Conservation (phyloP, 1,140 invertebrate genomes). For the Brachionus rubens region DNA sequence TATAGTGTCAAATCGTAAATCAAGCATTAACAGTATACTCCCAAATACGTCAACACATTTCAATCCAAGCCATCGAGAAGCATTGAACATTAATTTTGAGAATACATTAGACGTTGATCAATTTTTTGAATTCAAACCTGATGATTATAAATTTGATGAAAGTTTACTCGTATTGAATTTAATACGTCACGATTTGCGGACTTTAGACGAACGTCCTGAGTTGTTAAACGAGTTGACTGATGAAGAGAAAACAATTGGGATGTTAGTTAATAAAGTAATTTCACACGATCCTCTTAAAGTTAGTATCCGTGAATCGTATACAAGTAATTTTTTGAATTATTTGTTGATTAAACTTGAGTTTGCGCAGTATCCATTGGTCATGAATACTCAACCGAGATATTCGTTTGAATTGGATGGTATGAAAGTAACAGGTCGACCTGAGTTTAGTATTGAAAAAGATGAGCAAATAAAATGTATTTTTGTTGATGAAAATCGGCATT, state of each 20-base stretch:
- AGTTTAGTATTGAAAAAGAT: constrained; percentile 20
- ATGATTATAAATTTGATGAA: background rate
- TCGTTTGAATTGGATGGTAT: background rate
- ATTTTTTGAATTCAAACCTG: background rate
- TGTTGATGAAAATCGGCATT: constrained; percentile 13
- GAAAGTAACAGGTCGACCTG: background rate
- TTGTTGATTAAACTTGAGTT: constrained; percentile 4
- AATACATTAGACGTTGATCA: background rate
- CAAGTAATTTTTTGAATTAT: constrained; percentile 37
- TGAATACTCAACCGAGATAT: constrained; percentile 15
- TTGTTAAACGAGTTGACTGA: background rate
- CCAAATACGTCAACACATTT: background rate
- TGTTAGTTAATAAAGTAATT: constrained; percentile 6
- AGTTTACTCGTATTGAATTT: constrained; percentile 7
- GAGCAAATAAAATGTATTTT: background rate
- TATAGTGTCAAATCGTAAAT: background rate
- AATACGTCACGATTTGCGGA: background rate
- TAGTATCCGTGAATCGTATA: constrained; percentile 19
- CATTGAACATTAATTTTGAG: background rate
- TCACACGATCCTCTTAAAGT: constrained; percentile 17
- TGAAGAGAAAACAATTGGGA: constrained; percentile 22
- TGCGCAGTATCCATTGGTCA: background rate
- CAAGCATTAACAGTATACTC: background rate
- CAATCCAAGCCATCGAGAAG: background rate
- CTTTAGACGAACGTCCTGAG: constrained; percentile 5